Evolutionary conservation across 1,140 invertebrate genomes (phyloP), one percentile per base, ranked within the genome.

Genomic region (Holcopasites calliopsidis): DNA sequence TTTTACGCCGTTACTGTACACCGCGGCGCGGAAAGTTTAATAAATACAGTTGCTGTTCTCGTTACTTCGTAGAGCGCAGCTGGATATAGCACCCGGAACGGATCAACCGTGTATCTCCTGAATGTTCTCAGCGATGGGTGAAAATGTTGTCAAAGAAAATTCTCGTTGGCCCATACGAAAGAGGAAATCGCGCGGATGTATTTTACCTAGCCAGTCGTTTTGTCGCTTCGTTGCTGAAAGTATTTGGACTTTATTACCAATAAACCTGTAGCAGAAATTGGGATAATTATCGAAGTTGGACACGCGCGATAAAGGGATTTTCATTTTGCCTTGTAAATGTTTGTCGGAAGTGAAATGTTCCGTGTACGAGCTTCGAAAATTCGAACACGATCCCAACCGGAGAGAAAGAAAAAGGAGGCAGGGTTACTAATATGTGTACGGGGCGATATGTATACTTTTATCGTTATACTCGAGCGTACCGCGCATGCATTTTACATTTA

Each of bases 401-500:
- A n/a, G n/a, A 18, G 38, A 61, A 26, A 16, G 18, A 10, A 18
- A 11, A 13, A 0, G 8, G 13, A 61, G 3, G 2, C 23, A 18
- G 18, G 1, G 4, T 4, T 0, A 8, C 11, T 42, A 26, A 26
- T 61, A 42, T 31, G 18, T 62, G n/a, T 23, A 16, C 28, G 13
- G 11, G 13, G 2, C 40, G 28, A 44, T 62, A 21, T 3, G 23
- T 13, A 2, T 16, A 35, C 5, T 28, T 40, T 55, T 55, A 68
- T 21, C 35, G 10, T 54, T 68, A 42, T 11, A 3, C 13, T 42
- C 11, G 26, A 68, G 40, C 11, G 18, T 26, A 38, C 55, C 50
- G n/a, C 6, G 26, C 18, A 55, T 55, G 35, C 23, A 33, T 55
- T 68, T 55, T 52, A 54, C 18, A 55, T 68, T 54, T 68, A 68